Evolutionary conservation across 2,797 vertebrate genomes (phyloP), one percentile per base, ranked within the genome.

Genomic region (Benthosema pterotum): DNA sequence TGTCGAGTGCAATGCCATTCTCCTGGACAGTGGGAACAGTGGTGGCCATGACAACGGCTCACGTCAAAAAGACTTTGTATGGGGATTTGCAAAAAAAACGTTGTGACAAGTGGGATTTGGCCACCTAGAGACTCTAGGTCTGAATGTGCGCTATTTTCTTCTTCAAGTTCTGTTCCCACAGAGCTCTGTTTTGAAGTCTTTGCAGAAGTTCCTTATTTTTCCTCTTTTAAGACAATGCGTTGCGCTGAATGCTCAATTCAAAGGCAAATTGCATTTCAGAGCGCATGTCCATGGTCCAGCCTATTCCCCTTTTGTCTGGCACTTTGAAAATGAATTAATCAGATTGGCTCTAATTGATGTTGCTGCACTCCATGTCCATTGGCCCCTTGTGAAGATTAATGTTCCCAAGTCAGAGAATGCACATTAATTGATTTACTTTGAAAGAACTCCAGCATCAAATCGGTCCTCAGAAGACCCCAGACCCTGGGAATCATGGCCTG

Each of bases 371-470:
- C 25, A 14, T 16, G 53, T 51, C 14, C 25, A 25, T 65, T 69
- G 22, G 48, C 42, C 22, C 57, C 54, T 59, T 57, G 54, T 57
- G 38, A 48, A 58, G 55, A 75, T 69, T 50, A 74, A 79, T 62
- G 47, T 38, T 11, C 28, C 22, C 43, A 14, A 22, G 46, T 50
- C 63, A 57, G 56, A 65, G 43, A 60, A 69, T 46, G 28, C 18
- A 22, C 16, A 43, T 55, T 47, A 55, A 13, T 68, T 66, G 64
- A 77, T 75, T 64, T 55, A 45, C 25, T 79, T 77, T 78, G 58
- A 64, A 60, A 51, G 66, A 56, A 67, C 78, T 78, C 57, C 42
- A 52, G 17, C 47, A 16, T 52, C 45, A 46, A 69, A 62, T 62
- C 48, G 46, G 38, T 38, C 22, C 53, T 46, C 62, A 58, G 70